These are phyloP conservation scores for Conomelus anceps DNA, from an alignment of 2,888 invertebrate genomes.

Conservation along the genomic window DNA sequence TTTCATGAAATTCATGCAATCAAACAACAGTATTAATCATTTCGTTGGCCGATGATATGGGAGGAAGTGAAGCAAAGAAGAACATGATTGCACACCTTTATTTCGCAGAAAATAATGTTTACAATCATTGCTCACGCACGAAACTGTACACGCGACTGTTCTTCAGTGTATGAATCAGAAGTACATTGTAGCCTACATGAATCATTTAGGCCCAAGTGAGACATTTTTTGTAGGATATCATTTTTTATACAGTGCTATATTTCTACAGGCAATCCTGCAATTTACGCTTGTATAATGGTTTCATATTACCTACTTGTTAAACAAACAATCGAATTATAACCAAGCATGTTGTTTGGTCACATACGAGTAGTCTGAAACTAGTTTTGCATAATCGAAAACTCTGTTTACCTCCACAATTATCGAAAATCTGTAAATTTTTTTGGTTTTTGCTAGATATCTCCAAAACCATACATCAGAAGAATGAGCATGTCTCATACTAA, in stretches of 20 bases:
- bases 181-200: neutral
- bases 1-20: neutral
- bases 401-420: too few relatives aligned
- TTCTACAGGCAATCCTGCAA: neutral
- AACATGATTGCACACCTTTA: neutral
- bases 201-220: neutral
- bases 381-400: too few relatives aligned
- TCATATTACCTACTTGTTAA: too few relatives aligned
- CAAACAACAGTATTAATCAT: neutral
- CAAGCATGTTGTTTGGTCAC: too few relatives aligned
- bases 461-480: too few relatives aligned
- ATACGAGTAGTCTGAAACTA: too few relatives aligned
- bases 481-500: too few relatives aligned
- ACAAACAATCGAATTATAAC: too few relatives aligned
- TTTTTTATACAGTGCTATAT: neutral
- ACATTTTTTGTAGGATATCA: neutral
- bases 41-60: neutral
- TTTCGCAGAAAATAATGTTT: neutral
- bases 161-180: neutral
- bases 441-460: too few relatives aligned
- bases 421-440: too few relatives aligned
- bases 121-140: neutral
- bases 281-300: neutral
- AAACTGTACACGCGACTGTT: neutral
- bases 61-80: neutral